phyloP scores from a whole-genome alignment of 2,888 invertebrate genomes.

The Eucriotettix oculatus region DNA sequence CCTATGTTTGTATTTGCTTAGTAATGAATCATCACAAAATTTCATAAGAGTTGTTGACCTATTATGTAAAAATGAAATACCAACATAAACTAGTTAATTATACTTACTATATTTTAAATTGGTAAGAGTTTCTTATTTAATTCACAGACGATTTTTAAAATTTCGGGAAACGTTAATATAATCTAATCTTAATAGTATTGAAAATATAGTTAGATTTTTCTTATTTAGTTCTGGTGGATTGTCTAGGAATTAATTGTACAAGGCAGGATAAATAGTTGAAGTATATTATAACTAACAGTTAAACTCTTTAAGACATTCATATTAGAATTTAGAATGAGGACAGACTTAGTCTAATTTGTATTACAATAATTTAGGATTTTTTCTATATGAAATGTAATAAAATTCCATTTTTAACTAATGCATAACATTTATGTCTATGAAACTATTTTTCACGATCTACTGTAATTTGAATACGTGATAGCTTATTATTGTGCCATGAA shows the following conservation, averaged over 20 bases:
- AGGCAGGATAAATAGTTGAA: conserved; percentile 16
- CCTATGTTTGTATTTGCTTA: too few relatives aligned
- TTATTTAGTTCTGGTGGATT: conserved; percentile 18
- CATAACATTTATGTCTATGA: neutral
- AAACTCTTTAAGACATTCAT: neutral
- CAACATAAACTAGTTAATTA: too few relatives aligned
- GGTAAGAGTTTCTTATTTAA: neutral
- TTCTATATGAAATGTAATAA: too few relatives aligned
- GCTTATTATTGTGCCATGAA: neutral
- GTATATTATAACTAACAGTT: conserved; percentile 3
- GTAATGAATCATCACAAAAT: too few relatives aligned
- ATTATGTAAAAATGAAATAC: too few relatives aligned
- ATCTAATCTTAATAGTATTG: neutral
- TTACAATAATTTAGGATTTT: too few relatives aligned
- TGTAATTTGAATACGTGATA: neutral
- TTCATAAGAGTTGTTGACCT: too few relatives aligned
- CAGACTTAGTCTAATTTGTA: too few relatives aligned
- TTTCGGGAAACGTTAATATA: neutral
- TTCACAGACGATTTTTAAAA: neutral
- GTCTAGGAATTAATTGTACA: conserved; percentile 25
- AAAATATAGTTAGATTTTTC: neutral
- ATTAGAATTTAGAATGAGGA: too few relatives aligned
- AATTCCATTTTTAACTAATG: too few relatives aligned
- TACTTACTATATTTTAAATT: too few relatives aligned
- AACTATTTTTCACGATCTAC: neutral